These are phyloP conservation scores for Alcis repandata DNA, from an alignment of 2,888 invertebrate genomes.

Conservation along the genomic window DNA sequence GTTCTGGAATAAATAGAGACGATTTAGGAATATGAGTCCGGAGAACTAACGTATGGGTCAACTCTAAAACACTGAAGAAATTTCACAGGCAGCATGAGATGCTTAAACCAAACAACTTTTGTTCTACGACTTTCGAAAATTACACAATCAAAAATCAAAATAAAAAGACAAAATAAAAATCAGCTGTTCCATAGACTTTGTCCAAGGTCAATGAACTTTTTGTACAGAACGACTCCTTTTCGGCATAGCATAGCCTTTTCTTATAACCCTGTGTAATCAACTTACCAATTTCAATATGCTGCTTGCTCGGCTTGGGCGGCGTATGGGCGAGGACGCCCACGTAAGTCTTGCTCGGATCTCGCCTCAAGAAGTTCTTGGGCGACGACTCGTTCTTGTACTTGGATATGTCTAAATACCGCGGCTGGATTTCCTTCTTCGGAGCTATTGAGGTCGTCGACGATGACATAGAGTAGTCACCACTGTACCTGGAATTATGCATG, in stretches of 20 bases:
- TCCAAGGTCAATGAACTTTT: too few relatives aligned
- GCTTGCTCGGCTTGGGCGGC: constrained; percentile 66
- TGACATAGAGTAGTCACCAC: constrained; percentile 83
- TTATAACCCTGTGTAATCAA: not conserved
- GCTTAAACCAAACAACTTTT: too few relatives aligned
- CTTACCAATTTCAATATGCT: constrained; percentile 79
- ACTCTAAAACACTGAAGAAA: too few relatives aligned
- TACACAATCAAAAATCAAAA: too few relatives aligned
- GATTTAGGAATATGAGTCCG: too few relatives aligned
- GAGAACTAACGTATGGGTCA: too few relatives aligned
- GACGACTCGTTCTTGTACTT: constrained; percentile 86
- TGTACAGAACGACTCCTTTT: too few relatives aligned
- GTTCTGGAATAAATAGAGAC: constrained; percentile 68
- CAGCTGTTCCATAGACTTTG: too few relatives aligned
- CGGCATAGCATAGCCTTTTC: too few relatives aligned
- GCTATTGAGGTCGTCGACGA: constrained; percentile 79
- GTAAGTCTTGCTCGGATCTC: constrained; percentile 86
- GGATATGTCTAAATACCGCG: constrained; percentile 88
- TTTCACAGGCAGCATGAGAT: too few relatives aligned
- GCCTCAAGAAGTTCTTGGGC: constrained; percentile 80
- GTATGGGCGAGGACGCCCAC: constrained; percentile 68
- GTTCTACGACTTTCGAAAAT: too few relatives aligned
- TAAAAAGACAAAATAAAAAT: too few relatives aligned
- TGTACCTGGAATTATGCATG: constrained; percentile 64
- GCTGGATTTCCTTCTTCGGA: constrained; percentile 67